Percentiles rank a stretch among this genome's conserved stretches.
Conservation (phyloP, 2,797 vertebrate species). For the Austrolebias charrua region DNA sequence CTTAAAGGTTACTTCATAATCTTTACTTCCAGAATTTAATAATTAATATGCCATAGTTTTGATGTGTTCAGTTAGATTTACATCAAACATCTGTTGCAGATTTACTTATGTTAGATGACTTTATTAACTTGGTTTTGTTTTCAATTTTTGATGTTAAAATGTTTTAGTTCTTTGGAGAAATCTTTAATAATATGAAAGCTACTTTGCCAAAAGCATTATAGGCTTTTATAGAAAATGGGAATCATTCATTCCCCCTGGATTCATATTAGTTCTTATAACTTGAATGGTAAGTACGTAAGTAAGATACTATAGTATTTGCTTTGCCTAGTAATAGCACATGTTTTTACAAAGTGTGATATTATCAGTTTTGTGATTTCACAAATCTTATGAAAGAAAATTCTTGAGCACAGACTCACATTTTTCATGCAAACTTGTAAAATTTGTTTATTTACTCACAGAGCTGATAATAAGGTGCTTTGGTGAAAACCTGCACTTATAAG, state of each 20-base stretch:
- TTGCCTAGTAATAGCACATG: conserved; percentile 39
- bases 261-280: conserved; percentile 20
- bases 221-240: not conserved
- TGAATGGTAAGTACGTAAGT: conserved; percentile 67
- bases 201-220: not conserved
- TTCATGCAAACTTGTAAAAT: not conserved
- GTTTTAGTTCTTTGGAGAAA: conserved; percentile 2
- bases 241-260: conserved; percentile 38
- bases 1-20: conserved; percentile 13
- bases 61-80: conserved; percentile 8
- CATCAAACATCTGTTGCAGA: conserved; percentile 15
- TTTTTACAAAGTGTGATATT: conserved; percentile 54
- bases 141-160: not conserved
- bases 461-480: conserved; percentile 58
- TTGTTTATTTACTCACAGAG: conserved; percentile 26
- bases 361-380: conserved; percentile 46
- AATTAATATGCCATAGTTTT: conserved; percentile 24
- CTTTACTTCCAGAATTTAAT: conserved; percentile 23
- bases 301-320: conserved; percentile 50
- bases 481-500: conserved; percentile 40
- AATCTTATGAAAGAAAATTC: no score
- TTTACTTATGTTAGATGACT: conserved; percentile 15
- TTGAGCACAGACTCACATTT: fast-evolving
- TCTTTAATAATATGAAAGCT: not conserved
- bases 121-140: conserved; percentile 16